phyloP scores from a whole-genome alignment of 30 jellyfish, hydroid and myxozoan genomes.

The Pseudorhiza aurosa region DNA sequence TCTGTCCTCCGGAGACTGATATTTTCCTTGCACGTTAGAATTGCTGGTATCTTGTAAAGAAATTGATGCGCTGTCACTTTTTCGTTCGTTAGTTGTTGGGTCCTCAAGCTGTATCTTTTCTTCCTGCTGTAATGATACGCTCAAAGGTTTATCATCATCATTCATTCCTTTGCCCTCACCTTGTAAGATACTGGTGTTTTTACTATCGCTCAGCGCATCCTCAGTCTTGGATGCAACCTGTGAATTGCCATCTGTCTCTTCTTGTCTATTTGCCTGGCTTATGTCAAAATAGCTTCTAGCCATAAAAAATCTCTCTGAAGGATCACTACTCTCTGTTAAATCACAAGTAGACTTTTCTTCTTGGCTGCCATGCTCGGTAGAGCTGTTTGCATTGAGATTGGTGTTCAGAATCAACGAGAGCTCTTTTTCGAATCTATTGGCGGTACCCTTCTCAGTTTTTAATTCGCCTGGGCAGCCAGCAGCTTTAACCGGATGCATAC shows the following conservation, averaged over 20 bases:
- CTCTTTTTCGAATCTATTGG: neutral
- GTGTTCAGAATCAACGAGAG: neutral
- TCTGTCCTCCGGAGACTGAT: conserved; percentile 8
- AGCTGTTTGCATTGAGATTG: neutral
- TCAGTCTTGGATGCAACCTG: neutral
- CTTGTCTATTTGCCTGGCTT: neutral
- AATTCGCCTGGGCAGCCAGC: too few relatives aligned
- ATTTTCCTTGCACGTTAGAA: neutral
- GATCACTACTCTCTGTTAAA: neutral
- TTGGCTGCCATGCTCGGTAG: neutral
- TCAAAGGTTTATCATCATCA: neutral
- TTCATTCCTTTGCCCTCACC: neutral
- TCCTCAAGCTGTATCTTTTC: neutral
- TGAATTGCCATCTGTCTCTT: neutral
- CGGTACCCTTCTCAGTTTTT: neutral
- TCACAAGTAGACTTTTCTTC: neutral
- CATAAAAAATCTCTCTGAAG: conserved; percentile 3
- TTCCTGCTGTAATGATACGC: neutral
- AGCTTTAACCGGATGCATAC: neutral
- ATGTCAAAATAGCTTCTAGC: conserved; percentile 25
- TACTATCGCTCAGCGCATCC: neutral
- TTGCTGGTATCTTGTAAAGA: neutral
- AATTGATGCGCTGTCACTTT: neutral
- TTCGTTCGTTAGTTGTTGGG: neutral
- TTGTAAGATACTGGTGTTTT: neutral